phyloP scores from a whole-genome alignment of 1,140 invertebrate genomes.

The Hylaeus volcanicus region DNA sequence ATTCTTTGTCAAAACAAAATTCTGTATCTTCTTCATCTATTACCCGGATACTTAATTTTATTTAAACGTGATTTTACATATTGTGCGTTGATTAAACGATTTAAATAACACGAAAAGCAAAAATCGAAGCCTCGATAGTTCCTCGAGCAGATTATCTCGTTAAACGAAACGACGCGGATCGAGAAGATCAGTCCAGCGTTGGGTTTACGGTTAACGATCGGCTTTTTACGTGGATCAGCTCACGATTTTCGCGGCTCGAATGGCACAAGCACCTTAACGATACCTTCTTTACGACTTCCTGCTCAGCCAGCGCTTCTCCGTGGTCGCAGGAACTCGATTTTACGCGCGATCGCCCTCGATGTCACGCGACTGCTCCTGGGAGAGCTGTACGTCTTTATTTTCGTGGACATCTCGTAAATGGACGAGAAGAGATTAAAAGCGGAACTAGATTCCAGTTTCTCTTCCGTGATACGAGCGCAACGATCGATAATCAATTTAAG shows the following conservation, averaged over 20 bases:
- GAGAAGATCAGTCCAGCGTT: slow-evolving; percentile 3
- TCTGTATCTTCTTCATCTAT: too few species aligned
- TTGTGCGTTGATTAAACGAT: background rate
- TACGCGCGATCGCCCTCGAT: background rate
- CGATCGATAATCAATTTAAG: slow-evolving; percentile 12
- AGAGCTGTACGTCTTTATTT: background rate
- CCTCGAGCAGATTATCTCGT: too few species aligned
- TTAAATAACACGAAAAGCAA: slow-evolving; percentile 36
- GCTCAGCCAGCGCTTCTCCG: slow-evolving; percentile 11
- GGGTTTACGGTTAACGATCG: slow-evolving; percentile 23
- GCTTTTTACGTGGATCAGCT: slow-evolving; percentile 22
- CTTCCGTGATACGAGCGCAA: background rate
- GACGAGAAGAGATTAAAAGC: slow-evolving; percentile 3
- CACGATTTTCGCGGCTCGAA: slow-evolving; percentile 29
- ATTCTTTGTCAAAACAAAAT: too few species aligned
- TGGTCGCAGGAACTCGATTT: background rate
- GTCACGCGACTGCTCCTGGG: background rate
- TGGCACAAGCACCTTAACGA: slow-evolving; percentile 49
- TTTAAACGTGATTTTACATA: too few species aligned
- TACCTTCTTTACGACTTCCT: slow-evolving; percentile 52
- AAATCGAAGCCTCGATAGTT: too few species aligned
- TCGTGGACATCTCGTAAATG: background rate
- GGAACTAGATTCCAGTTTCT: background rate
- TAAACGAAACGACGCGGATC: slow-evolving; percentile 39
- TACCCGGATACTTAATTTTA: too few species aligned